Conservation (phyloP, 2,888 invertebrate species). For the Leptothorax acervorum region DNA sequence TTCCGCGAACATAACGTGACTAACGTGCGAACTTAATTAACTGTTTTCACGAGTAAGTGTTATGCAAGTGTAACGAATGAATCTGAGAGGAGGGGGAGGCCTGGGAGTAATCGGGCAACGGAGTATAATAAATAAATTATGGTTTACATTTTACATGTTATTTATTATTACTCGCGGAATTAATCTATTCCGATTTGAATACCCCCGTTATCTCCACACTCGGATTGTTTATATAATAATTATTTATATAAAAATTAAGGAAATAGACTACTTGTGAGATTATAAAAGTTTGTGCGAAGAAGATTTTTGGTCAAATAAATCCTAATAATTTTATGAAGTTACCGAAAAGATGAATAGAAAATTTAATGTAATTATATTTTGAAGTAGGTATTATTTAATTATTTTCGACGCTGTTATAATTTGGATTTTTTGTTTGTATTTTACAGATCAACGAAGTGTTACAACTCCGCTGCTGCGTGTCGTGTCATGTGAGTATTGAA, state of each 20-base stretch:
- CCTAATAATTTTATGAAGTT: not conserved
- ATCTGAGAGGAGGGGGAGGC: not conserved
- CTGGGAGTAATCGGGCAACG: not conserved
- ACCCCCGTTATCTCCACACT: not conserved
- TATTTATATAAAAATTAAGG: not conserved
- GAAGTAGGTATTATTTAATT: not conserved
- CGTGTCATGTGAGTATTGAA: not conserved
- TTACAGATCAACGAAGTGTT: not conserved
- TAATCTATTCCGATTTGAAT: not conserved
- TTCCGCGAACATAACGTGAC: slow-evolving; percentile 20
- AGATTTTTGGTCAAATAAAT: not conserved
- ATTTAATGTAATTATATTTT: not conserved
- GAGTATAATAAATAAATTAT: not conserved
- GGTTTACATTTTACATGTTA: not conserved
- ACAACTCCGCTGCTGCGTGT: not conserved
- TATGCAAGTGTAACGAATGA: not conserved
- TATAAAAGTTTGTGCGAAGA: not conserved
- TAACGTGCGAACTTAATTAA: slow-evolving; percentile 20
- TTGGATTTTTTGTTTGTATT: not conserved
- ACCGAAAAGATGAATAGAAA: not conserved
- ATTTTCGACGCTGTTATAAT: not conserved
- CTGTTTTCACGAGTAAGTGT: slow-evolving; percentile 13
- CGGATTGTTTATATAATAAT: not conserved
- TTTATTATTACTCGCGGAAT: not conserved
- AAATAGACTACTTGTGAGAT: not conserved